Evolutionary conservation across 2,113 vertebrate genomes (phyloP), one percentile per base, ranked within the genome.

Genomic region (Ameiurus melas): DNA sequence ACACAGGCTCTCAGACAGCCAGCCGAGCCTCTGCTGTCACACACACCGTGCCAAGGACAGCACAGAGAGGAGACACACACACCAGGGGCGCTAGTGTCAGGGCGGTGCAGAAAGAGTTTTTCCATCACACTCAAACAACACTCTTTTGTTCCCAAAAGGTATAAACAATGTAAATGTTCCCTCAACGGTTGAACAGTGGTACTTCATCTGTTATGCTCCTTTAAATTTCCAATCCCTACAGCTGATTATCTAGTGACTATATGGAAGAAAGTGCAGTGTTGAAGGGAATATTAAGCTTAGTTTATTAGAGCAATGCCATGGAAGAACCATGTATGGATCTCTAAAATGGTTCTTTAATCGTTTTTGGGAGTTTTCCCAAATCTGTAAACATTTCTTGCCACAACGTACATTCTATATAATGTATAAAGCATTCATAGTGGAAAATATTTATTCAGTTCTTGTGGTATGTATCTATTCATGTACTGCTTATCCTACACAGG

Each of bases 1-100:
- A 91, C 90, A 91, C 78, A 88, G 92, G 91, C 89, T 85, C 90
- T 92, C 92, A 93, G 87, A 93, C 89, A 77, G 66, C 80, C 90
- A 62, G 89, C 13, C 5, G 86, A 84, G 87, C 57, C 84, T 82
- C 88, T 90, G 88, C 86, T 87, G 90, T 66, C 81, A 75, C 86
- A 85, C 89, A 92, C 91, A 93, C 88, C 85, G 85, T 86, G 75
- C 85, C 86, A 94, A 93, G 93, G 92, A 87, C 91, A 92, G 83
- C 55, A n/a, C 53, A 90, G 87, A 84, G 71, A 84, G 85, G 55
- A 39, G 62, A 17, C 75, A 64, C 25, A 81, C 81, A 71, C 62
- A 83, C 80, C 80, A 83, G 80, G 80, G 82, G 73, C 33, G 4
- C 66, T 66, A 82, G 84, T 25, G 60, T 22, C 22, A 80, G 73